Evolutionary conservation across 2,113 vertebrate genomes (phyloP), one percentile per base, ranked within the genome.

Genomic region (Prunella fulvescens): DNA sequence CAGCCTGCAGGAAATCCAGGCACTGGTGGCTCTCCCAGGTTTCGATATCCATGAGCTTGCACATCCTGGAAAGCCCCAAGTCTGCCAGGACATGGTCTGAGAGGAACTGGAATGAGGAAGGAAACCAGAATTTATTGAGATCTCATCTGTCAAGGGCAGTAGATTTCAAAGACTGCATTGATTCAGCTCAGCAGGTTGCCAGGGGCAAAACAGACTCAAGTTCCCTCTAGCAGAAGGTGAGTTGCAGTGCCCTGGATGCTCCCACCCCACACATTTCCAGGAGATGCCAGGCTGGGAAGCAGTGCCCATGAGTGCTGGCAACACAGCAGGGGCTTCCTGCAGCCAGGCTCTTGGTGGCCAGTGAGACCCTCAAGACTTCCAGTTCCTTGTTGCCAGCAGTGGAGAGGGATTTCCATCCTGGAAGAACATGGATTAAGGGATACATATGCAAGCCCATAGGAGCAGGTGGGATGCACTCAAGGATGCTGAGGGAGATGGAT

Each of bases 41-140:
- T 90, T 67, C 7, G 0, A 19, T 14, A 50, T 10, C 18, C 6
- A 0, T 18, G 39, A 64, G 15, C 0, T 58, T 19, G n/a, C 26
- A 33, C 3, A 3, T 48, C 31, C 28, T 56, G 90, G 93, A 61
- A 94, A 93, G 28, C 11, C 82, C 62, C 74, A 13, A 9, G 2
- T 14, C 19, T 18, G 33, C 9, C 28, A 31, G 60, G 44, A 57
- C 39, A 7, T 12, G 1, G 16, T 11, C 29, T 61, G 29, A 61
- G 58, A 3, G 1, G 1, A 85, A 57, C 16, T 22, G 35, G 39
- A 77, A 92, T 10, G 58, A 92, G 76, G 64, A 86, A 88, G 42
- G 35, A 86, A 53, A 47, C 7, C 9, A 23, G 35, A 47, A 47
- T 35, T 54, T 62, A 15, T 3, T 25, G 31, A 66, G 19, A 35